Base-by-base conservation (phyloP, 2,888 invertebrate genomes). In the Eupithecia subumbrata region DNA sequence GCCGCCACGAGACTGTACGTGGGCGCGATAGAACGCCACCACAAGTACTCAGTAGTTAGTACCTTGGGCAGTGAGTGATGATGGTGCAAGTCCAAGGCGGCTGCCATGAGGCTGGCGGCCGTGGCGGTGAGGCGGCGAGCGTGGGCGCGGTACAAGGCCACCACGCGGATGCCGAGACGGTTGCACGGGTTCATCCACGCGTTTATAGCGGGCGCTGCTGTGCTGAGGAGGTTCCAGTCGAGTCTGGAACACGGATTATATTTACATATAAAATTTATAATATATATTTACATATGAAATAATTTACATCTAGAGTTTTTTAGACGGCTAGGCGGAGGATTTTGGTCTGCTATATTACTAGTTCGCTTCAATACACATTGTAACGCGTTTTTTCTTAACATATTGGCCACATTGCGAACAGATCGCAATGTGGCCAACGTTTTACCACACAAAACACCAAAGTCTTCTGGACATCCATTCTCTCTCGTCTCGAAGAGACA, bases 161-260 rank as follows among this genome's bases (percentile, higher is more conserved):
- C 97, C 69, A 97, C 97, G 82, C 98, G 96, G 78, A 98, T 97
- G 69, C 98, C 97, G 77, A 99, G 96, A 25, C 98, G 96, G 94
- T 99, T 98, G 89, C 97, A 97, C 0, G 99, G 99, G 95, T 98
- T 99, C 97, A 99, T 97, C 99, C 99, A 99, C 1, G 99, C 99
- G 87, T 98, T 98, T 83, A 99, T 99, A 0, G 99, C 98, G 0
- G 99, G 99, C 0, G 99, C 98, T 9, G 98, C 98, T 3, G 99
- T 99, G 88, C 98, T 99, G 72, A 99, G 92, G 74, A 99, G 94
- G 93, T 99, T 99, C 99, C 99, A 99, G 91, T 99, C 99, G 84
- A 98, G 94, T 84, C 98, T 97, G 86, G 14, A 66, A 71, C n/a
- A 67, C 37, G 16, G 9, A 52, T 18, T 14, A 34, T 34, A n/a